Evolutionary conservation across 2,888 invertebrate genomes (phyloP).

Genomic region (Phyllotreta striolata): DNA sequence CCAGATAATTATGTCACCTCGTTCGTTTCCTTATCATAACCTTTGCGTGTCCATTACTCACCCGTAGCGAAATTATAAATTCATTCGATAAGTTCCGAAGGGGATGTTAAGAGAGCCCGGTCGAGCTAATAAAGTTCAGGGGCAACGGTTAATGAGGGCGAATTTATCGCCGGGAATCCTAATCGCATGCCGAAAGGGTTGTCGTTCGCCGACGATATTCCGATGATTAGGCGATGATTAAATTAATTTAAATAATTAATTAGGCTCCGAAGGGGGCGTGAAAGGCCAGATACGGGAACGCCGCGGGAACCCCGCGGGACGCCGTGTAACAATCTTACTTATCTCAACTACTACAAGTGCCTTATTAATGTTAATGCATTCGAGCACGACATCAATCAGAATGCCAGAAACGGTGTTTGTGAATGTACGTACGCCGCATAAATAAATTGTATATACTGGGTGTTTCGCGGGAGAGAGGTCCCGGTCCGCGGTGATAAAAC

Average conservation of each 20-base stretch:
- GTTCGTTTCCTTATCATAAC: conserved; percentile 9
- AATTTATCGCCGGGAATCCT: too few species aligned
- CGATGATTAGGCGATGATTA: too few species aligned
- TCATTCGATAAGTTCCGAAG: background rate
- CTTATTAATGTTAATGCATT: conserved; percentile 56
- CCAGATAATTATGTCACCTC: conserved; percentile 26
- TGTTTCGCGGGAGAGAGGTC: background rate
- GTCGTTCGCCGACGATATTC: too few species aligned
- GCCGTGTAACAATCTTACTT: conserved; percentile 60
- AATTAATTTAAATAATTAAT: conserved; percentile 51
- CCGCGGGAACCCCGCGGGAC: conserved; percentile 56
- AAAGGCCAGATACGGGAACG: conserved; percentile 55
- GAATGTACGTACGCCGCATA: too few species aligned
- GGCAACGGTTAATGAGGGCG: too few species aligned
- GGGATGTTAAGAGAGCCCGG: background rate
- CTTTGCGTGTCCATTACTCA: conserved; percentile 13
- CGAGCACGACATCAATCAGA: conserved; percentile 51
- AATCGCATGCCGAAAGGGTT: too few species aligned
- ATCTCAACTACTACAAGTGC: conserved; percentile 57
- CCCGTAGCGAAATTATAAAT: conserved; percentile 3
- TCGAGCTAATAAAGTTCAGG: background rate
- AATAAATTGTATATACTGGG: too few species aligned
- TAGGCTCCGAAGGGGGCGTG: conserved; percentile 57
- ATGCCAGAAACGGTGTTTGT: conserved; percentile 20
- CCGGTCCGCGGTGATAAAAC: conserved; percentile 16